Base-by-base conservation (phyloP, 2,113 vertebrate species). In the Oncorhynchus clarkii region DNA sequence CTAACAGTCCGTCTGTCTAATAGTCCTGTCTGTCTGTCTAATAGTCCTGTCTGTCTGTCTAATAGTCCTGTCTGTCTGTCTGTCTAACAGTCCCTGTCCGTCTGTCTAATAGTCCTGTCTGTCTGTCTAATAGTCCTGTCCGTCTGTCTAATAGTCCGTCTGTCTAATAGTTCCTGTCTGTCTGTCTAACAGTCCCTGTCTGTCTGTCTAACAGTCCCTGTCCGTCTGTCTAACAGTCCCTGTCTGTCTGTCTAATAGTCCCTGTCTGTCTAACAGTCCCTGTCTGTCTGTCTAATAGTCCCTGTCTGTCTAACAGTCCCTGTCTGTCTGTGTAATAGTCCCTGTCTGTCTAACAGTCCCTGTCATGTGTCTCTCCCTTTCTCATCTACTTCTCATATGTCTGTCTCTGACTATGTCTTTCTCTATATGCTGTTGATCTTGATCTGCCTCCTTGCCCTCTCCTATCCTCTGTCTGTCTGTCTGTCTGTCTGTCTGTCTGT, bases 361-460 rank as follows among this genome's bases (percentile, higher is more conserved):
- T 31, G 29, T 31, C 29, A 24, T 24, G 0, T 26, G 1, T 1
- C 26, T 26, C 29, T n/a, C 31, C 3, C 0, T 29, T 29, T 29
- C 27, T 29, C 27, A 3, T 29, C 27, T 29, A 3, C 27, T 4
- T 29, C 27, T 29, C 3, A 0, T 29, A 0, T 29, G 27, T 34
- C 34, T 34, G 34, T 34, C 34, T 34, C 54, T 60, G 29, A 31
- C 29, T 31, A 4, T 31, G 4, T 31, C 29, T 31, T 5, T 31
- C 29, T 31, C 29, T 31, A 31, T 31, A 31, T 5, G 4, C 29
- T 18, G n/a, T 12, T 20, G 20, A 22, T 75, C 79, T 80, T 75
- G 54, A 71, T 80, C 78, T 84, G 75, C 79, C 86, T 74, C 65
- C 34, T 39, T 39, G 34, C 0, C 34, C 7, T 39, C 1, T 39